Conservation (phyloP, 2,888 invertebrate genomes). For the Ramazzottius varieornatus region DNA sequence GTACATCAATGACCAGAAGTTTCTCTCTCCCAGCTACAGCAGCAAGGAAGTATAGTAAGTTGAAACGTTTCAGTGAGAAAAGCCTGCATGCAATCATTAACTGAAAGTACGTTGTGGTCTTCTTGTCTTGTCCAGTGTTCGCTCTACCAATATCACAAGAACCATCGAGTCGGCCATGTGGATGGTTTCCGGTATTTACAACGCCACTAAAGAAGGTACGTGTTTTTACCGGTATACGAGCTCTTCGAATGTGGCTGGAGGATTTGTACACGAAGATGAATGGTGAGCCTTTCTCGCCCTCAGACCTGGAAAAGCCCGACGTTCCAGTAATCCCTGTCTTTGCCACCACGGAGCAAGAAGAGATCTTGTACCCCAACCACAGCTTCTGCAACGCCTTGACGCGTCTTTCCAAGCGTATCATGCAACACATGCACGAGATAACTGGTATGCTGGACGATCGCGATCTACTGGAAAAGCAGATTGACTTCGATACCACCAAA, state of each 20-base stretch:
- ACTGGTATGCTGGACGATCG: neutral
- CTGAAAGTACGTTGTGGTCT: neutral
- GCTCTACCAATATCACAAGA: slow-evolving; percentile 17
- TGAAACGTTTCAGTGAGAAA: neutral
- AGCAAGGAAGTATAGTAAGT: slow-evolving; percentile 6
- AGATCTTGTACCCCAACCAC: slow-evolving; percentile 14
- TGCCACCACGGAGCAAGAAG: slow-evolving; percentile 9
- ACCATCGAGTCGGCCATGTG: slow-evolving; percentile 17
- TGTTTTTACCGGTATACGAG: neutral
- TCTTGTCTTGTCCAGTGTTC: slow-evolving; percentile 12
- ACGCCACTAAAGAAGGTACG: neutral
- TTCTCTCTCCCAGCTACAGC: slow-evolving; percentile 8
- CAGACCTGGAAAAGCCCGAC: neutral
- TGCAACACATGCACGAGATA: slow-evolving; percentile 10
- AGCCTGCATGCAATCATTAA: too few species aligned
- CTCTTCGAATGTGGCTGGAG: neutral
- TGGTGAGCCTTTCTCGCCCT: neutral
- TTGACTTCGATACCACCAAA: neutral
- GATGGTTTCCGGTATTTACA: slow-evolving; percentile 16
- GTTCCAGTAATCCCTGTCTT: slow-evolving; percentile 8
- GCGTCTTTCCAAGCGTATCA: slow-evolving; percentile 13
- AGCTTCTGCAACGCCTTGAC: slow-evolving; percentile 12
- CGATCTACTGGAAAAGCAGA: neutral
- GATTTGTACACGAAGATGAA: neutral
- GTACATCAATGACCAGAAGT: slow-evolving; percentile 13